Evolutionary conservation across 2,888 invertebrate genomes (phyloP).

Genomic region (Aleiodes testaceus): DNA sequence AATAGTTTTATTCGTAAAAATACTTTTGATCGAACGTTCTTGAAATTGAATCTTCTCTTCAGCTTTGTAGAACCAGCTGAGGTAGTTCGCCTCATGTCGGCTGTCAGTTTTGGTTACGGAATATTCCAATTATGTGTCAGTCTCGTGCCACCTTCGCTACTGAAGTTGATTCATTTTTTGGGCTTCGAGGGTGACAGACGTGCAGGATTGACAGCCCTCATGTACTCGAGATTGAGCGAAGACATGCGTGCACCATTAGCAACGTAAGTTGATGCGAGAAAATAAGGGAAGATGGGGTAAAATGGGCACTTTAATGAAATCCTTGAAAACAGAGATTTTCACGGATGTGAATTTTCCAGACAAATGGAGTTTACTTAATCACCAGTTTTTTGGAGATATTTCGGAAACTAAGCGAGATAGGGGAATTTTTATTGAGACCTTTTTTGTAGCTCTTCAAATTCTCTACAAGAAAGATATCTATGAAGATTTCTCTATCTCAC

Average conservation of each 20-base stretch:
- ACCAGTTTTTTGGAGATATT: too few relatives aligned
- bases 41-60: slow-evolving; percentile 39
- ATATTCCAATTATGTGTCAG: slow-evolving; percentile 81
- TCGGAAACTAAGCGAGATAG: too few relatives aligned
- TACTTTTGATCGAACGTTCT: slow-evolving; percentile 1
- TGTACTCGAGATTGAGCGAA: slow-evolving; percentile 77
- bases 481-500: too few relatives aligned
- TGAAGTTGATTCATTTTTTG: slow-evolving; percentile 78
- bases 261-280: slow-evolving; percentile 72
- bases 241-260: slow-evolving; percentile 82
- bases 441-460: too few relatives aligned
- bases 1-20: not conserved
- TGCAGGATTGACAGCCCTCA: slow-evolving; percentile 76
- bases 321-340: slow-evolving; percentile 1
- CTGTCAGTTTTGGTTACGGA: slow-evolving; percentile 82
- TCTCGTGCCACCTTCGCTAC: slow-evolving; percentile 78
- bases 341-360: not conserved
- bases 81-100: slow-evolving; percentile 78
- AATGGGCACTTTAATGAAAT: too few relatives aligned
- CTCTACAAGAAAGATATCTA: too few relatives aligned
- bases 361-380: too few relatives aligned
- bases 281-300: too few relatives aligned
- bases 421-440: too few relatives aligned
- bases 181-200: slow-evolving; percentile 80
- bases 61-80: slow-evolving; percentile 74